Evolutionary conservation across 2,888 invertebrate genomes (phyloP), one percentile per base, ranked within the genome.

Genomic region (Sphecodes monilicornis): DNA sequence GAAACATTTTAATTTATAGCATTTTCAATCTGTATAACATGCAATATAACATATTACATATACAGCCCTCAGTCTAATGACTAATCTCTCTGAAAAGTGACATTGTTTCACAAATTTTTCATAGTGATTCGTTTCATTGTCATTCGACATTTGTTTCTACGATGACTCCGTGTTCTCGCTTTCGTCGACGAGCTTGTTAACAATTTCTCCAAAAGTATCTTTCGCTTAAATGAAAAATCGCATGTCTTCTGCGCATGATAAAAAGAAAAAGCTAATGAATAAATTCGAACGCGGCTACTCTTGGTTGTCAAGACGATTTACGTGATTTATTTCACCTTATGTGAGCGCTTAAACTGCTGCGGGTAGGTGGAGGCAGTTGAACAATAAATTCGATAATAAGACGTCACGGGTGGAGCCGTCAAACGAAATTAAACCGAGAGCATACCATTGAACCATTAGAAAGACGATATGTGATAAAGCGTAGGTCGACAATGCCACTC

Each of bases 401-500:
- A 77, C 78, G 77, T 74, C 43, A 79, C 76, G 84, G 86, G 74
- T 76, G 86, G 80, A 83, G 88, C 86, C 89, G 86, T 90, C 88
- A 88, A 89, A 90, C 83, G 80, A 90, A 91, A 91, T 91, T 90
- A 85, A 90, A 86, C 77, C 84, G 74, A 80, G 76, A 87, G 72
- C 84, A 87, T 84, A 87, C 87, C 81, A 66, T 76, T 71, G 80
- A 29, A 68, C 77, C 86, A 83, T 89, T 85, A 82, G 85, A 83
- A 85, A 78, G 83, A 85, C 86, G 75, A 83, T 78, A 74, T 50
- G 85, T 90, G 90, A 92, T 90, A 89, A 92, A 89, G 92, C 91
- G 92, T 92, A 90, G 92, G 92, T 85, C 85, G 90, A 86, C 90
- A 88, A 89, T 90, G 86, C 81, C 89, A 85, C 84, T 89, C 87